These are phyloP conservation scores for Eristalis arbustorum DNA, from an alignment of 2,888 invertebrate species.

Conservation along the genomic window DNA sequence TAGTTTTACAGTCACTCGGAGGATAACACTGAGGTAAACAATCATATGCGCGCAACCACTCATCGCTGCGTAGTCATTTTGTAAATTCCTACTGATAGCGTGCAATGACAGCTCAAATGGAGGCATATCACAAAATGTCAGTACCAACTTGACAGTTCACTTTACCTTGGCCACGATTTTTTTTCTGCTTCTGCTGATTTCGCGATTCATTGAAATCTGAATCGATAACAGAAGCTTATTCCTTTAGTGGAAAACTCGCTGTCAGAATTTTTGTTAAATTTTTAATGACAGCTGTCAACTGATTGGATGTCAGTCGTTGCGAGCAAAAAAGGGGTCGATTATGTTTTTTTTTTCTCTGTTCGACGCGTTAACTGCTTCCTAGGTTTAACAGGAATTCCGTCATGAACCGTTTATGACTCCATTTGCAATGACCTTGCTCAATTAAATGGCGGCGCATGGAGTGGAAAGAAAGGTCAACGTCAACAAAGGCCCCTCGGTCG, in stretches of 20 bases:
- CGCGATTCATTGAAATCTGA: background rate
- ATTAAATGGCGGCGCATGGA: background rate
- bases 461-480: background rate
- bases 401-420: background rate
- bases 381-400: background rate
- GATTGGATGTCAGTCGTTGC: background rate
- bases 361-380: background rate
- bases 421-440: background rate
- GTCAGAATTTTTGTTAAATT: background rate
- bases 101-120: background rate
- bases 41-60: background rate
- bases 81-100: background rate
- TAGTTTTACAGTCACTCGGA: background rate
- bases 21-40: background rate
- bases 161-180: background rate
- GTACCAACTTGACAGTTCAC: background rate
- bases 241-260: conserved; percentile 1
- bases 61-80: background rate
- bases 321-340: background rate
- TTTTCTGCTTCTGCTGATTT: background rate
- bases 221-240: conserved; percentile 9
- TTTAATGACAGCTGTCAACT: conserved; percentile 26
- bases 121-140: background rate
- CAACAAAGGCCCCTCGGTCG: background rate
- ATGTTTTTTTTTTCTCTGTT: background rate